Conservation (phyloP, 2,888 invertebrate genomes). For the Silvanus unidentatus region DNA sequence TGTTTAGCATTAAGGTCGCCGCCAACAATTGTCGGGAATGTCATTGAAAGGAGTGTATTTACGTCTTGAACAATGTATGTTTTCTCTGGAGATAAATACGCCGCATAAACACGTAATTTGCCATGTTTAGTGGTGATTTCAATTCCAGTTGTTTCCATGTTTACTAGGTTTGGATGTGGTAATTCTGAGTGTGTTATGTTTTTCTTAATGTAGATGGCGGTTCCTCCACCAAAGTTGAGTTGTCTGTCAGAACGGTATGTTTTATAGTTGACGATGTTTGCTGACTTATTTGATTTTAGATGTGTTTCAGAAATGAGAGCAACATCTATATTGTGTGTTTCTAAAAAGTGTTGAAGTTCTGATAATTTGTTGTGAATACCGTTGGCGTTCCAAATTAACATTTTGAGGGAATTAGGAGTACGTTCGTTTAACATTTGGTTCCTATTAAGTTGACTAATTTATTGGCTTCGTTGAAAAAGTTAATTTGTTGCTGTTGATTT, state of each 20-base stretch:
- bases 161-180: not conserved
- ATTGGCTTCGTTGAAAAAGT: not conserved
- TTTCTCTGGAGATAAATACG: not conserved
- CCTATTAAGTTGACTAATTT: conserved; percentile 2
- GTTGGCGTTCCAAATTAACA: conserved; percentile 9
- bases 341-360: conserved; percentile 2
- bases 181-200: not conserved
- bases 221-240: conserved; percentile 7
- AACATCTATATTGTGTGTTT: not conserved
- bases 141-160: not conserved
- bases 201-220: conserved; percentile 4
- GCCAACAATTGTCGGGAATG: not conserved
- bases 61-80: not conserved
- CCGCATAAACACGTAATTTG: not conserved
- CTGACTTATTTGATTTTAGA: conserved; percentile 5
- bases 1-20: conserved; percentile 1
- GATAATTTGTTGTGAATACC: conserved; percentile 5
- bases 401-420: too few species aligned
- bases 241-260: conserved; percentile 8
- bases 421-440: not conserved
- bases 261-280: conserved; percentile 8
- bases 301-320: conserved; percentile 9
- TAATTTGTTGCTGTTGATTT: conserved; percentile 5
- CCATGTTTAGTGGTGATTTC: not conserved
- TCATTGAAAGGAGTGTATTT: not conserved